Conservation (phyloP, 2,113 vertebrate genomes). For the Cochlearius cochlearius region DNA sequence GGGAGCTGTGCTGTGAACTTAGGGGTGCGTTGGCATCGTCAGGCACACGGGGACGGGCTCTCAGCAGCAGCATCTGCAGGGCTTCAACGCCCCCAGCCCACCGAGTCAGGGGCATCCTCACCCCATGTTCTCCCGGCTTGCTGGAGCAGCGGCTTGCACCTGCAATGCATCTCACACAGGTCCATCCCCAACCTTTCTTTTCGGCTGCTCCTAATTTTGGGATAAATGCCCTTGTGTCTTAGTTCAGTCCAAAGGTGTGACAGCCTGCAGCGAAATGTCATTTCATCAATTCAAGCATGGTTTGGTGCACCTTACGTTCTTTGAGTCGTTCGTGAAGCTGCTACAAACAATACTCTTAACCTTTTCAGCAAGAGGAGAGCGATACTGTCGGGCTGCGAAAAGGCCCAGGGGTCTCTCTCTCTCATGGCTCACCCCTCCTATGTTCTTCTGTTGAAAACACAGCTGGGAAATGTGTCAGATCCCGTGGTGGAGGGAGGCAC, state of each 20-base stretch:
- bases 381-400: not conserved
- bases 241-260: not conserved
- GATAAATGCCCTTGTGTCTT: not conserved
- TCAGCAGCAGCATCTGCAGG: not conserved
- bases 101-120: not conserved
- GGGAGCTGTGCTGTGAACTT: not conserved
- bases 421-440: fast-evolving
- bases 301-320: not conserved
- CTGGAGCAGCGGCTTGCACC: not conserved
- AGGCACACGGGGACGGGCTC: not conserved
- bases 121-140: fast-evolving
- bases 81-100: not conserved
- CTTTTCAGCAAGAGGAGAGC: not conserved
- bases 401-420: not conserved
- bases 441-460: not conserved
- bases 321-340: not conserved
- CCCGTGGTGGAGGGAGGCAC: not conserved
- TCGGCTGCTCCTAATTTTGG: not conserved
- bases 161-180: fast-evolving
- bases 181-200: not conserved
- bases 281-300: not conserved
- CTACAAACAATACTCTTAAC: not conserved
- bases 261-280: not conserved
- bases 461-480: not conserved
- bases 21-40: not conserved